Conservation (phyloP, 1,140 invertebrate genomes). For the Drosophila melanica region DNA sequence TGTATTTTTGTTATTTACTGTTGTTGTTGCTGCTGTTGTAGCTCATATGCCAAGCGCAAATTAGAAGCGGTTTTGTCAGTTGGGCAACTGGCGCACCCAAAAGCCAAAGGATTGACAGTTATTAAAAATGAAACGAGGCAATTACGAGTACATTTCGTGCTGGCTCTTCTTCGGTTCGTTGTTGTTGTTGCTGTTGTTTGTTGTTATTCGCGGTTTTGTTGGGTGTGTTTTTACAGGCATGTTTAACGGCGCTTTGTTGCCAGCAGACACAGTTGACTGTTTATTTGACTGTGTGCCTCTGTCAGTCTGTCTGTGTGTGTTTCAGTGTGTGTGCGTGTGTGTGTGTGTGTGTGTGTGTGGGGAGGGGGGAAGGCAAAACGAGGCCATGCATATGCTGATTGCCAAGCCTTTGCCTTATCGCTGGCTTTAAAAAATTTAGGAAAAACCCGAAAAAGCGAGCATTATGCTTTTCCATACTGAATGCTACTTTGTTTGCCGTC, state of each 20-base stretch:
- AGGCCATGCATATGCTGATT: slow-evolving; percentile 72
- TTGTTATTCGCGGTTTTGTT: slow-evolving; percentile 34
- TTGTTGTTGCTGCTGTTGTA: slow-evolving; percentile 43
- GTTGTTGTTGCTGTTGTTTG: slow-evolving; percentile 11
- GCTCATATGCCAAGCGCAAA: slow-evolving; percentile 64
- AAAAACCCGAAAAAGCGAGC: slow-evolving; percentile 46
- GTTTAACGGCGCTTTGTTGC: slow-evolving; percentile 69
- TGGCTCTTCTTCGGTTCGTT: slow-evolving; percentile 21
- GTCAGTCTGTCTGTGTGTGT: slow-evolving; percentile 14
- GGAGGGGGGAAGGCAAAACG: slow-evolving; percentile 26
- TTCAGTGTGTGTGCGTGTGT: slow-evolving; percentile 13
- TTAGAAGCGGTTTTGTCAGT: slow-evolving; percentile 68
- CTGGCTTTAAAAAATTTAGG: slow-evolving; percentile 32
- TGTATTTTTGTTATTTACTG: slow-evolving; percentile 24
- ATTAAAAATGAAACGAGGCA: slow-evolving; percentile 81
- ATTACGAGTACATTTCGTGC: slow-evolving; percentile 71
- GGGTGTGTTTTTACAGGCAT: slow-evolving; percentile 72
- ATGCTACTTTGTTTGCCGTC: slow-evolving; percentile 14
- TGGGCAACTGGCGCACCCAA: slow-evolving; percentile 71
- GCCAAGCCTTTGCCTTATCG: slow-evolving; percentile 62
- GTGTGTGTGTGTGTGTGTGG: slow-evolving; percentile 36
- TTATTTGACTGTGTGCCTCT: slow-evolving; percentile 9
- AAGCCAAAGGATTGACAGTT: slow-evolving; percentile 77
- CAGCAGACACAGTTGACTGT: slow-evolving; percentile 8
- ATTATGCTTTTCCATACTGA: slow-evolving; percentile 37